Percentiles rank a stretch among this genome's conserved stretches.
These are phyloP conservation scores for Falco biarmicus DNA, from an alignment of 2,797 vertebrate species.

Conservation along the genomic window DNA sequence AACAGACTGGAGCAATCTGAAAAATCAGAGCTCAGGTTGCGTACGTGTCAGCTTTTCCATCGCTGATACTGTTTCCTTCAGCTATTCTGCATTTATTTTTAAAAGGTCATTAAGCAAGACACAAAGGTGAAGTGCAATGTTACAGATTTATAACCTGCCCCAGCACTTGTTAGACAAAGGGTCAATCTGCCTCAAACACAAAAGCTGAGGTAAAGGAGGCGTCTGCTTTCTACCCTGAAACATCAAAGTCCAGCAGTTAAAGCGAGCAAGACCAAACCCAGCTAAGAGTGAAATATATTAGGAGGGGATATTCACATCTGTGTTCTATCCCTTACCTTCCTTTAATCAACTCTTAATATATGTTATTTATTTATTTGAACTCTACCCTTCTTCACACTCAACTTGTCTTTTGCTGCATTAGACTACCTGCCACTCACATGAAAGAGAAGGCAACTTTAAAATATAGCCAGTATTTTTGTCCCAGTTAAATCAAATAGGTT, in stretches of 20 bases:
- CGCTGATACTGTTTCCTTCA: neutral
- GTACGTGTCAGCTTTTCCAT: constrained; percentile 53
- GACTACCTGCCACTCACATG: neutral
- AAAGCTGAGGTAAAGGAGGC: neutral
- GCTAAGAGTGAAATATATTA: neutral
- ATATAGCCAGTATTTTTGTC: neutral
- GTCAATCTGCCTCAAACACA: neutral
- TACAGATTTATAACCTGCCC: constrained; percentile 41
- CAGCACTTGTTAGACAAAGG: neutral
- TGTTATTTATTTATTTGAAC: neutral
- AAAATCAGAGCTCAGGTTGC: constrained; percentile 45
- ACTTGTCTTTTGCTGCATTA: neutral
- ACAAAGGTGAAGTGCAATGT: constrained; percentile 40
- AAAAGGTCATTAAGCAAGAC: constrained; percentile 47
- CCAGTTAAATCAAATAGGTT: neutral
- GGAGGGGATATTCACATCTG: neutral
- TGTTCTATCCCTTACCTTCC: neutral
- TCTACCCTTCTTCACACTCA: neutral
- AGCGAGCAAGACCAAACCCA: neutral
- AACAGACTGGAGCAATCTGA: constrained; percentile 2
- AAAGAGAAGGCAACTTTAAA: neutral
- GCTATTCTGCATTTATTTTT: constrained; percentile 20
- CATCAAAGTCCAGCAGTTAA: neutral
- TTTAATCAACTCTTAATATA: neutral
- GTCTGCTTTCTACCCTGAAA: neutral